Percentiles rank a stretch among this genome's conserved stretches.
phyloP scores from a whole-genome alignment of 2,113 vertebrate species.

The Platanista minor region DNA sequence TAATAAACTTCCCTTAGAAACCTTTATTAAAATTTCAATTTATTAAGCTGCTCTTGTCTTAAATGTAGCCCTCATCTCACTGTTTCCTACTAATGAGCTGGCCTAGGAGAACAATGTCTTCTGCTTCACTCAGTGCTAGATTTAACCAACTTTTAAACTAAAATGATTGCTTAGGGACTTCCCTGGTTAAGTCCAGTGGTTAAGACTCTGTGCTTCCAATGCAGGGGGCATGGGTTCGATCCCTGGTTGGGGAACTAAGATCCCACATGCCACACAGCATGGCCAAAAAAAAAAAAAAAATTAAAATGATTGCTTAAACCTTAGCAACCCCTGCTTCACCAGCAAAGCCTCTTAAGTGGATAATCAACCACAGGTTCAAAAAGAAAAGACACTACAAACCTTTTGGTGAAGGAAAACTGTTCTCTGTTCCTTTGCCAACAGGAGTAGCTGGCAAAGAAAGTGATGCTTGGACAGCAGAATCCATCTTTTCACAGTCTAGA shows the following conservation, averaged over 20 bases:
- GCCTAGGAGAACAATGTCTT: background rate
- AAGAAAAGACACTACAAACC: slow-evolving; percentile 75
- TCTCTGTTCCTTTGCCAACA: slow-evolving; percentile 90
- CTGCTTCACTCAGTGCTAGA: background rate
- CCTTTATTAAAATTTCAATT: background rate
- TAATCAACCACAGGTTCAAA: background rate
- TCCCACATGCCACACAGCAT: too few relatives aligned
- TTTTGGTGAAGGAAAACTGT: slow-evolving; percentile 90
- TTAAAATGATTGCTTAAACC: background rate
- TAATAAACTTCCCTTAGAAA: background rate
- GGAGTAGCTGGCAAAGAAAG: slow-evolving; percentile 96
- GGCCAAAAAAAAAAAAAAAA: background rate
- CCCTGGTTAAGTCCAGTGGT: too few relatives aligned
- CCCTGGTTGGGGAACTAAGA: too few relatives aligned
- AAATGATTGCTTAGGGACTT: background rate
- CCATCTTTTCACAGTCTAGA: slow-evolving; percentile 93
- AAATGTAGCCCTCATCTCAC: background rate
- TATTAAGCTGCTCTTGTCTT: background rate
- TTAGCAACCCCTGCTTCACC: background rate
- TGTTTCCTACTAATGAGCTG: background rate
- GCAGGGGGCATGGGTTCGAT: too few relatives aligned
- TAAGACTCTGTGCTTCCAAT: too few relatives aligned
- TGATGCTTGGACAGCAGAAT: slow-evolving; percentile 94
- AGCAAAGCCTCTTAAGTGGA: background rate
- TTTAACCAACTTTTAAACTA: background rate